Percentiles rank a stretch among this genome's conserved stretches.
Evolutionary conservation across 2,113 vertebrate genomes (phyloP).

Genomic region (Hippopotamus amphibius): DNA sequence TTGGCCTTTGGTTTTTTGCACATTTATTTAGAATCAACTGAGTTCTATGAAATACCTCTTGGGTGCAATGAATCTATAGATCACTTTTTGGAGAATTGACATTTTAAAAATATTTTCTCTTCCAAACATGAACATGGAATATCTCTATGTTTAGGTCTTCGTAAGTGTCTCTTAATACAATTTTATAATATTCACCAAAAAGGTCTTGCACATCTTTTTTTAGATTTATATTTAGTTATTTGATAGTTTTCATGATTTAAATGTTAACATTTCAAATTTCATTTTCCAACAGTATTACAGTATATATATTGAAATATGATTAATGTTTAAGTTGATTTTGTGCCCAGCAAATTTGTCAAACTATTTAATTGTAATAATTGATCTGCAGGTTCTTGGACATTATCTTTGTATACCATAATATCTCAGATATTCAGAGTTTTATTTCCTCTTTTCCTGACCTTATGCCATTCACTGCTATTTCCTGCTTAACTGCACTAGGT

Average conservation of each 20-base stretch:
- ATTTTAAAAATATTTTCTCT: neutral
- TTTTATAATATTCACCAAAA: neutral
- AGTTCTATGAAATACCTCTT: neutral
- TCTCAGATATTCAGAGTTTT: neutral
- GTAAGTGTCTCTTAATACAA: neutral
- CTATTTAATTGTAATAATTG: neutral
- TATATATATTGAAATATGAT: neutral
- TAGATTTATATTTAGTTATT: slow-evolving; percentile 16
- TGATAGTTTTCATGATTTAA: neutral
- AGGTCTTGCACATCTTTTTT: neutral
- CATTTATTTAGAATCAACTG: neutral
- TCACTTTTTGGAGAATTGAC: neutral
- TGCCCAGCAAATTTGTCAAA: slow-evolving; percentile 24
- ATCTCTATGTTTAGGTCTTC: neutral
- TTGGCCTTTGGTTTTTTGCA: neutral
- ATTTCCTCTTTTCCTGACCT: neutral
- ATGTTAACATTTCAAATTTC: neutral
- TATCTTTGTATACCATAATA: neutral
- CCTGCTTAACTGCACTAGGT: neutral
- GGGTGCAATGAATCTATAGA: neutral
- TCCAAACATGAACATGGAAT: neutral
- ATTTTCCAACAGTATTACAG: neutral
- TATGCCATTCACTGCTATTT: neutral
- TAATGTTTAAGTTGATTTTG: neutral
- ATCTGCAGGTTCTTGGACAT: neutral